These are phyloP conservation scores for Neoarius graeffei DNA, from an alignment of 2,113 vertebrate species.

Conservation along the genomic window DNA sequence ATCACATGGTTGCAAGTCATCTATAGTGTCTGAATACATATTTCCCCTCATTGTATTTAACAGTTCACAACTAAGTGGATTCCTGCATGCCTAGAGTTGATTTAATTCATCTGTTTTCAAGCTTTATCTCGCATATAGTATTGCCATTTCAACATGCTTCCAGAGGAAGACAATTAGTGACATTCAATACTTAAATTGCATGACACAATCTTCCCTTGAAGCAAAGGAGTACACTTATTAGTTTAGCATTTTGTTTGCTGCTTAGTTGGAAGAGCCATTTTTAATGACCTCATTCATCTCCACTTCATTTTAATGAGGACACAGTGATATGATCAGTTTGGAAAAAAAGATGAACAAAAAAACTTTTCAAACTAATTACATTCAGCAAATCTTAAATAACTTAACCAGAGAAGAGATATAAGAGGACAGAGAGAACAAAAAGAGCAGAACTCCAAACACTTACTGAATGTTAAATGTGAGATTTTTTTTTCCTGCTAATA, in stretches of 20 bases:
- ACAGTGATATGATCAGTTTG: not conserved
- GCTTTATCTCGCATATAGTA: not conserved
- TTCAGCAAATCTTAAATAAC: not conserved
- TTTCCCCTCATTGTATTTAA: not conserved
- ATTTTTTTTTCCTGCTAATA: not conserved
- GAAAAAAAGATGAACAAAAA: not conserved
- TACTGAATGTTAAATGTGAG: not conserved
- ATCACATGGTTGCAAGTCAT: too few relatives aligned
- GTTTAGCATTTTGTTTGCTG: constrained; percentile 26
- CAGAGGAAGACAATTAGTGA: not conserved
- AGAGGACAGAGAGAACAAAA: not conserved
- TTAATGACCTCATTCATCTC: not conserved
- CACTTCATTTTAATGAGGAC: not conserved
- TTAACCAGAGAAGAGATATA: not conserved
- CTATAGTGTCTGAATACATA: not conserved
- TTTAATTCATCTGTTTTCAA: not conserved
- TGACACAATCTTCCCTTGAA: not conserved
- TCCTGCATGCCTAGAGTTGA: not conserved
- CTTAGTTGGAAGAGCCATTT: constrained; percentile 16
- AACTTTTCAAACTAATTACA: not conserved
- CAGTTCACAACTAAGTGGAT: not conserved
- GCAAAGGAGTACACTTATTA: constrained; percentile 27
- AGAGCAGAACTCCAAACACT: not conserved
- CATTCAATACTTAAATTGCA: not conserved
- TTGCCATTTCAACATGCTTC: constrained; percentile 10